Evolutionary conservation across 1,140 invertebrate genomes (phyloP).

Genomic region (Cydia strobilella): DNA sequence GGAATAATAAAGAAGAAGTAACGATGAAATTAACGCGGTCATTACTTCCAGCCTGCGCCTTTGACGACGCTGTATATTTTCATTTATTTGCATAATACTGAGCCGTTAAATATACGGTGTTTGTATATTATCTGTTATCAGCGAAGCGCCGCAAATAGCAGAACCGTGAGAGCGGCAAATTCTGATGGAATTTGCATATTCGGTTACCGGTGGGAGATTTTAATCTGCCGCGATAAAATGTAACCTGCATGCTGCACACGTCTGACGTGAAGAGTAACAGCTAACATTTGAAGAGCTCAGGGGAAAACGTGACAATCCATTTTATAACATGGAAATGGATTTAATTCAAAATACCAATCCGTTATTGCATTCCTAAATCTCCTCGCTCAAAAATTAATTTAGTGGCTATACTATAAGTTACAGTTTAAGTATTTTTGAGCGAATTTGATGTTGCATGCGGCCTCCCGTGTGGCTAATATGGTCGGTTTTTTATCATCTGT

Average conservation of each 20-base stretch:
- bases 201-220: slow-evolving; percentile 28
- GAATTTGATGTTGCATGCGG: too few species aligned
- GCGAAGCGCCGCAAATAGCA: slow-evolving; percentile 24
- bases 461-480: too few species aligned
- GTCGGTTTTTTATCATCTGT: too few species aligned
- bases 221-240: slow-evolving; percentile 27
- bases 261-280: neutral
- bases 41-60: slow-evolving; percentile 24
- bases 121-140: slow-evolving; percentile 18
- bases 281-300: neutral
- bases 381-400: too few species aligned
- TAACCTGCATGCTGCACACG: slow-evolving; percentile 25
- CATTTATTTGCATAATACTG: slow-evolving; percentile 25
- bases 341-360: too few species aligned
- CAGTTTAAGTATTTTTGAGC: too few species aligned
- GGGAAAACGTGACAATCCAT: neutral
- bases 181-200: slow-evolving; percentile 29
- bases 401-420: too few species aligned
- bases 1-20: slow-evolving; percentile 19
- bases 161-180: slow-evolving; percentile 22
- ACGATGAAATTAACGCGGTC: slow-evolving; percentile 16
- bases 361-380: too few species aligned
- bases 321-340: neutral
- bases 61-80: slow-evolving; percentile 27
- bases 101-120: slow-evolving; percentile 26